Percentiles rank a stretch among this genome's conserved stretches.
phyloP scores from a whole-genome alignment of 1,140 invertebrate genomes.

The Popillia japonica region DNA sequence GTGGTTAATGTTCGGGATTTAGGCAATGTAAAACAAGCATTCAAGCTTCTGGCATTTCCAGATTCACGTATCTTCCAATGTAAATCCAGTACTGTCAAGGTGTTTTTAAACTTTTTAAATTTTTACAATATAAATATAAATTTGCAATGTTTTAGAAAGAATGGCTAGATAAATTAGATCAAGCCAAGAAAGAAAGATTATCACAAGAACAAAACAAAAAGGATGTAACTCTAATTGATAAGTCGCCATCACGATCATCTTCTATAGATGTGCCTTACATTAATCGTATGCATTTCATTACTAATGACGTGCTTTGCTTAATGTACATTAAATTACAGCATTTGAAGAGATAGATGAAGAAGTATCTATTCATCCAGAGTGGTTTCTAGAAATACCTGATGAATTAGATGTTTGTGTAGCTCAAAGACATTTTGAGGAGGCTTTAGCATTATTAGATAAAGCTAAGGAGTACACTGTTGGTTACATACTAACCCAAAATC shows the following conservation, averaged over 20 bases:
- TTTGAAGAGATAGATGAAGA: constrained; percentile 66
- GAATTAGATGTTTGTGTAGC: constrained; percentile 97
- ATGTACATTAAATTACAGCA: constrained; percentile 51
- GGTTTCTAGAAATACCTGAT: constrained; percentile 91
- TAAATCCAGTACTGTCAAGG: constrained; percentile 82
- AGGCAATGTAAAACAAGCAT: constrained; percentile 89
- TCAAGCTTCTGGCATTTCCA: constrained; percentile 93
- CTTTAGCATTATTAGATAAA: constrained; percentile 85
- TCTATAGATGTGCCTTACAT: constrained; percentile 63
- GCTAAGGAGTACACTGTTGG: constrained; percentile 68
- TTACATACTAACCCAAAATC: constrained; percentile 60
- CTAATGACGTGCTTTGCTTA: neutral
- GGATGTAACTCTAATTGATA: constrained; percentile 56
- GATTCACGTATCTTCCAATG: constrained; percentile 94
- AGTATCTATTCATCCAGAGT: constrained; percentile 75
- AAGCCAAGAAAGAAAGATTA: constrained; percentile 86
- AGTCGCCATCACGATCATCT: constrained; percentile 59
- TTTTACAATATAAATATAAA: neutral
- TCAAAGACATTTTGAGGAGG: constrained; percentile 96
- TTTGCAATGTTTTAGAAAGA: constrained; percentile 72
- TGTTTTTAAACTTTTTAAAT: constrained; percentile 53
- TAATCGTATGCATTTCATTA: neutral
- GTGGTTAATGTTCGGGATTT: constrained; percentile 95
- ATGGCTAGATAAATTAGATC: constrained; percentile 93
- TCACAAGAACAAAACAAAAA: constrained; percentile 72